Evolutionary conservation across 2,797 vertebrate genomes (phyloP).

Genomic region (Serranus cabrilla): DNA sequence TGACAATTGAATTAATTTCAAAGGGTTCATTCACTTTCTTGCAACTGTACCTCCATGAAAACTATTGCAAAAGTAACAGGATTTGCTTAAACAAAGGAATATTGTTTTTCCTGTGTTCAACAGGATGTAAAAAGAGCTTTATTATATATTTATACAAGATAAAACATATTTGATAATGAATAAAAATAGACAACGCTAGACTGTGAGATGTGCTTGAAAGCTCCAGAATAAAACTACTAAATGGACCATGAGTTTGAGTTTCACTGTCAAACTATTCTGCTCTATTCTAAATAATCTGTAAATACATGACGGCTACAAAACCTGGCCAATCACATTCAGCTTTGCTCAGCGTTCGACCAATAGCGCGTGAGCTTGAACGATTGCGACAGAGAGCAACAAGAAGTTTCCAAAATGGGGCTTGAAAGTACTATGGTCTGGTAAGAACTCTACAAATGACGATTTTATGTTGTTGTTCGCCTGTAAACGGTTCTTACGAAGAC

Average conservation of each 20-base stretch:
- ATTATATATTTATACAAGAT: too few relatives aligned
- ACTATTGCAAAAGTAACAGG: too few relatives aligned
- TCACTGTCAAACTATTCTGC: neutral
- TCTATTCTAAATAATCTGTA: neutral
- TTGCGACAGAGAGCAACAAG: conserved; percentile 68
- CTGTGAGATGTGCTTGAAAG: neutral
- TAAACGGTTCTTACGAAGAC: neutral
- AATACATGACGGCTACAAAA: neutral
- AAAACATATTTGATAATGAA: too few relatives aligned
- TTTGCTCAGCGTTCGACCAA: conserved; percentile 76
- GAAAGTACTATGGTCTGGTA: conserved; percentile 99
- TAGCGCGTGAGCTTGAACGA: conserved; percentile 65
- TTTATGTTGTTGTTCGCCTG: neutral
- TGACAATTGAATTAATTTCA: too few relatives aligned
- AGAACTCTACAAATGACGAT: conserved; percentile 72
- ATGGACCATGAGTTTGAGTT: neutral
- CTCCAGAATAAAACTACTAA: neutral
- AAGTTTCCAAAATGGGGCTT: conserved; percentile 93
- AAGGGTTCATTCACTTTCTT: too few relatives aligned
- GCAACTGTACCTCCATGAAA: too few relatives aligned
- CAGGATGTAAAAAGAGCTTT: too few relatives aligned
- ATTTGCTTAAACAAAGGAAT: too few relatives aligned
- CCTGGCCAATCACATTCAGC: conserved; percentile 67
- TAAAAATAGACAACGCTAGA: too few relatives aligned
- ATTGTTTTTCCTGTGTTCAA: too few relatives aligned